Evolutionary conservation across 2,888 invertebrate genomes (phyloP), one percentile per base, ranked within the genome.

Genomic region (Eupithecia centaureata): DNA sequence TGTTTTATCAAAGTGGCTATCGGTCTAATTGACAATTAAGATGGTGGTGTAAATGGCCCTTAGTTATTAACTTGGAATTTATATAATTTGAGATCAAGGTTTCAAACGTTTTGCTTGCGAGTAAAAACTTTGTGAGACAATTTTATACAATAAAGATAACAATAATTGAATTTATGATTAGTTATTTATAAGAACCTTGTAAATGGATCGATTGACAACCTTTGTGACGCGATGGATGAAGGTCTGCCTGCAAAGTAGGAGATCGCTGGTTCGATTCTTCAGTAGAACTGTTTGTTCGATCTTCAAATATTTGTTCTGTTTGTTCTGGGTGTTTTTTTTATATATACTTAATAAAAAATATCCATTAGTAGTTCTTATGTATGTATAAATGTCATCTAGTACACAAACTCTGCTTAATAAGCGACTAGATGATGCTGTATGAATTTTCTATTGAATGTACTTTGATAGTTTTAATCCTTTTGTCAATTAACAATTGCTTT

Each of bases 11-110:
- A 22, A 22, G 22, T 47, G 4, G 8, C 42, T 18, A 47, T 47
- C 10, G 22, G 10, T 42, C 18, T 22, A 22, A 42, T 42, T 42
- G 42, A 18, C 18, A 42, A 3, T 47, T 47, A 47, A 22, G 47
- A 12, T 42, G 42, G 2, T 42, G 18, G 18, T 47, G 22, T 47
- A 47, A 47, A 22, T 47, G 47, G 47, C 47, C 47, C 22, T 47
- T 0, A 42, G 42, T 18, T 42, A 42, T 18, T 47, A 3, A 12
- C 47, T 47, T 47, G 47, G 47, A 47, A 47, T 22, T 47, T 22
- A 47, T 47, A 47, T 22, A 47, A 22, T 47, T 22, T 47, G 47
- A 47, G 47, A 47, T 22, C 47, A 47, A 47, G 22, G 47, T 42
- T 18, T 1, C 10, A 18, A 22, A 22, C 22, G 42, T 10, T 42